Evolutionary conservation across 2,113 vertebrate genomes (phyloP).

Genomic region (Tinamus guttatus): DNA sequence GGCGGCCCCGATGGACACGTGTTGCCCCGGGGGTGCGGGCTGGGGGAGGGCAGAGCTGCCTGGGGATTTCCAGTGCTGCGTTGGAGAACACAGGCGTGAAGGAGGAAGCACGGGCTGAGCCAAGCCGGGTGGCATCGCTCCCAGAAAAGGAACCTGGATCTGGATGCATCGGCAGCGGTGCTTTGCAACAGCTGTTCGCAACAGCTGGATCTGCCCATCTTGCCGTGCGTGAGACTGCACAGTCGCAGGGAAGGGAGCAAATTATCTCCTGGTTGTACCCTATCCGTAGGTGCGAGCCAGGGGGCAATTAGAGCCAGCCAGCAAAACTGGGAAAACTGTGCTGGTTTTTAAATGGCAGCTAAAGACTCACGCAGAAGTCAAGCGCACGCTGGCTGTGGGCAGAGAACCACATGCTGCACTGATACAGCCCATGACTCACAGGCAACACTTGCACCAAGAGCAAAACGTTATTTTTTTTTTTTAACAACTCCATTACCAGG

Average conservation of each 20-base stretch:
- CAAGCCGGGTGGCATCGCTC: slow-evolving; percentile 53
- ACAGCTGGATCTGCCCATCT: slow-evolving; percentile 10
- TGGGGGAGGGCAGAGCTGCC: slow-evolving; percentile 17
- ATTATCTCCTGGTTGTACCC: background rate
- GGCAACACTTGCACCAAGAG: slow-evolving; percentile 1
- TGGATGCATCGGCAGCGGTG: slow-evolving; percentile 33
- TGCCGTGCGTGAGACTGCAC: background rate
- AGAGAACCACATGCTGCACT: slow-evolving; percentile 22
- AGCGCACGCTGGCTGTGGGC: background rate
- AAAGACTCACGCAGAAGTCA: background rate
- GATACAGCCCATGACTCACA: slow-evolving; percentile 14
- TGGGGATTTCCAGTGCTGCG: slow-evolving; percentile 52
- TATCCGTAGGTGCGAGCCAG: accelerated
- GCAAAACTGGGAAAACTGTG: background rate
- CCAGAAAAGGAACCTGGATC: slow-evolving; percentile 55
- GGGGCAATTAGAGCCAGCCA: background rate
- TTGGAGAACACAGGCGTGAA: slow-evolving; percentile 37
- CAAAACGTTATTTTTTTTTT: background rate
- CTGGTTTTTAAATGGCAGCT: background rate
- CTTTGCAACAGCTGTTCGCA: slow-evolving; percentile 44
- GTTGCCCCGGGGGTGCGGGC: background rate
- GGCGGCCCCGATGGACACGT: background rate
- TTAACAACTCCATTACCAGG: slow-evolving; percentile 55
- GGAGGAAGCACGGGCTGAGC: slow-evolving; percentile 52
- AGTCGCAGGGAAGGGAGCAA: background rate